Conservation (phyloP, 1,140 invertebrate genomes). For the Lepidurus apus region DNA sequence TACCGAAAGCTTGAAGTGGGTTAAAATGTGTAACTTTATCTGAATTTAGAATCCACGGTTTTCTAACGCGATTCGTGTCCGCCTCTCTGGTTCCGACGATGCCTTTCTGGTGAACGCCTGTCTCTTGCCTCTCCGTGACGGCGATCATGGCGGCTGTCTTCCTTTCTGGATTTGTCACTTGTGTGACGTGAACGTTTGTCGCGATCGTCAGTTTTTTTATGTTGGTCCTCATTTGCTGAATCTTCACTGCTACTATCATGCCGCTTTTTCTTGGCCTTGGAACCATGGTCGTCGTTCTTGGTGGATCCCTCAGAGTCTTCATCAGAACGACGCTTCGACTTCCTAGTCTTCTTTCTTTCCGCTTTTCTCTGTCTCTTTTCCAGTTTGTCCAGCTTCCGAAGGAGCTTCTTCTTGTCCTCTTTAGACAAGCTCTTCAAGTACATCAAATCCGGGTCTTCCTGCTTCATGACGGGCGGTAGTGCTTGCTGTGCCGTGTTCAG, state of each 20-base stretch:
- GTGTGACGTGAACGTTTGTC: not conserved
- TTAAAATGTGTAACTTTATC: too few relatives aligned
- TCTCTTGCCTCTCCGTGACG: not conserved
- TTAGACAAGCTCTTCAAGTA: not conserved
- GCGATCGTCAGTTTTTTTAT: not conserved
- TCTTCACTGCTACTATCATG: constrained; percentile 22
- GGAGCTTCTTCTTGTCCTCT: constrained; percentile 32
- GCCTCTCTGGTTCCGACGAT: not conserved
- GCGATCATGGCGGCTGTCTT: not conserved
- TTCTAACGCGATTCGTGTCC: not conserved
- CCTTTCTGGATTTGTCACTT: not conserved
- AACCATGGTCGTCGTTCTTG: constrained; percentile 9
- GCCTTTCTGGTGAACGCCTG: not conserved
- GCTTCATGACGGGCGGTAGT: constrained; percentile 41
- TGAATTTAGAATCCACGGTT: too few relatives aligned
- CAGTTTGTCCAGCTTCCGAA: constrained; percentile 35
- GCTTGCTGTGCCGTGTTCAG: constrained; percentile 57
- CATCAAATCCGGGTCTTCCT: constrained; percentile 39
- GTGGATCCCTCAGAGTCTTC: constrained; percentile 25
- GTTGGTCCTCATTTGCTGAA: not conserved
- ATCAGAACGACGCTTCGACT: constrained; percentile 26
- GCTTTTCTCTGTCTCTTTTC: constrained; percentile 34
- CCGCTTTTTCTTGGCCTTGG: constrained; percentile 26
- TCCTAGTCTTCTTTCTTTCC: constrained; percentile 34
- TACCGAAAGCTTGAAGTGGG: too few relatives aligned